Evolutionary conservation across 2,888 invertebrate species (phyloP).

Genomic region (Macrosiphum euphorbiae): DNA sequence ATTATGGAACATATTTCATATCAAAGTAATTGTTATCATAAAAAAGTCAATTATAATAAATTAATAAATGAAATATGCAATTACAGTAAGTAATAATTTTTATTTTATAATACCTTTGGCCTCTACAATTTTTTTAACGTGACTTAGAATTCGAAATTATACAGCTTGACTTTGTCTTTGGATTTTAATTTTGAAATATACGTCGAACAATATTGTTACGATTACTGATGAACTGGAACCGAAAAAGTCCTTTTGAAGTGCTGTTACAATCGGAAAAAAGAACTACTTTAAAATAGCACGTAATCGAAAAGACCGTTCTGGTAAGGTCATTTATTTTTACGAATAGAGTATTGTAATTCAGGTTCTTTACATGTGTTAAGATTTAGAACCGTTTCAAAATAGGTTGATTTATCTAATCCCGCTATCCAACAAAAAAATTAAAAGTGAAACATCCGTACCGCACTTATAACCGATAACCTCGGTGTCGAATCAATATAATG

Average conservation of each 20-base stretch:
- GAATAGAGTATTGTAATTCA: neutral
- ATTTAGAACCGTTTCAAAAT: conserved; percentile 5
- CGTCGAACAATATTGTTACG: neutral
- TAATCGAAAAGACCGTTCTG: neutral
- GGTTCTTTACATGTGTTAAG: neutral
- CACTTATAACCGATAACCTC: conserved; percentile 37
- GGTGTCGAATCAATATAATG: neutral
- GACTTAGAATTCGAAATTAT: neutral
- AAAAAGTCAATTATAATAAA: conserved; percentile 33
- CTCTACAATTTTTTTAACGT: neutral
- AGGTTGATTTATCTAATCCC: neutral
- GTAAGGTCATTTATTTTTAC: neutral
- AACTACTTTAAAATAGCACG: neutral
- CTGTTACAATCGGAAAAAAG: neutral
- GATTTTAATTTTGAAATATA: neutral
- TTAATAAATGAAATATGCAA: conserved; percentile 34
- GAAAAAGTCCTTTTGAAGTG: neutral
- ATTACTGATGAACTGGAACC: neutral
- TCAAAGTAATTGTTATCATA: conserved; percentile 26
- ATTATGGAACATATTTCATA: conserved; percentile 15
- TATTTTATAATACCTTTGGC: neutral
- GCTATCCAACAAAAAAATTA: neutral
- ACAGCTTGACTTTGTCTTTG: neutral
- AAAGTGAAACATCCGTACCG: neutral
- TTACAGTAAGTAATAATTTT: neutral